Conservation (phyloP, 2,888 invertebrate genomes). For the Epinotia nisella region DNA sequence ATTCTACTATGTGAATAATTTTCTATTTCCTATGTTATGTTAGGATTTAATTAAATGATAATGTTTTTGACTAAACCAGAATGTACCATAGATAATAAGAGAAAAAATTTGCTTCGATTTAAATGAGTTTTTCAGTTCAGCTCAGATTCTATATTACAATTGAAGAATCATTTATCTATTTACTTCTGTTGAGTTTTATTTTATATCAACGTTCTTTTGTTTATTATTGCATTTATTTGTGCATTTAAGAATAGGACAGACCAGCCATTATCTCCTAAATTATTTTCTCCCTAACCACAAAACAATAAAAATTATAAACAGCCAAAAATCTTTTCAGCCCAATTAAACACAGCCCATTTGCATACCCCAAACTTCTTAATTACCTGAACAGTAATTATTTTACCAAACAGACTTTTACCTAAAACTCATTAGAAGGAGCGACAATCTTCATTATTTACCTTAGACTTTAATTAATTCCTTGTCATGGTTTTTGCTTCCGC, state of each 20-base stretch:
- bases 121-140: no score
- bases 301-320: slow-evolving; percentile 44
- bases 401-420: slow-evolving; percentile 62
- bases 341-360: slow-evolving; percentile 67
- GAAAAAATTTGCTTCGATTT: no score
- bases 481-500: slow-evolving; percentile 85
- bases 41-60: neutral
- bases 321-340: slow-evolving; percentile 60
- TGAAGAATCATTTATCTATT: no score
- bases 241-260: neutral
- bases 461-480: slow-evolving; percentile 84
- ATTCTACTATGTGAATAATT: neutral
- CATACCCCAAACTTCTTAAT: slow-evolving; percentile 75
- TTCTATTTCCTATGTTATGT: no score
- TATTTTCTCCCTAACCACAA: slow-evolving; percentile 41
- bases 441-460: slow-evolving; percentile 85
- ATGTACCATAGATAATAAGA: no score
- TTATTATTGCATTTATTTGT: neutral
- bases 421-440: slow-evolving; percentile 82
- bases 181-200: no score
- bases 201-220: no score
- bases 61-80: no score
- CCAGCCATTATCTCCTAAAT: slow-evolving; percentile 19
- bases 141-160: no score
- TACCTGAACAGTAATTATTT: slow-evolving; percentile 79